Base-by-base conservation (phyloP, 2,113 vertebrate species). In the Epinephelus lanceolatus region DNA sequence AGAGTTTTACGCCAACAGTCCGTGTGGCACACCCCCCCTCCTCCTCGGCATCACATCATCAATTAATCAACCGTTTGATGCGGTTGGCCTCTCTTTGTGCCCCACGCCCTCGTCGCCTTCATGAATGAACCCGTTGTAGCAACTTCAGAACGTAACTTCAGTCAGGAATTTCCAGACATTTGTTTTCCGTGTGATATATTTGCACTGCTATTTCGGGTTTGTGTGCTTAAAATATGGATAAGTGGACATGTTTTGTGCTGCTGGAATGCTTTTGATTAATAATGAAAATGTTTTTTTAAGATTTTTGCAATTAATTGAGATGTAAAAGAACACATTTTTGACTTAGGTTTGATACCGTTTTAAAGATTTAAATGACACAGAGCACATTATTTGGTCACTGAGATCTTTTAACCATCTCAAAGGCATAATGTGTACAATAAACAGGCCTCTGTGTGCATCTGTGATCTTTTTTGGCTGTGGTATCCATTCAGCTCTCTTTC, bases 41-140 rank as follows among this genome's bases (percentile, higher is more conserved):
- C 62, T 53, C 73, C 77, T 62, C 3, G 9, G 72, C 74, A 91
- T 87, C 17, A 52, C 83, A 77, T 85, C 42, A 2, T 49, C 80
- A 85, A 86, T 91, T 90, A 91, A 92, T 91, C 89, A 84, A 57
- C 25, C 59, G 83, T 90, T 93, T 94, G 90, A 93, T 92, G 90
- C 89, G 83, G 89, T 63, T 76, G 86, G 51, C 55, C 76, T 84
- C 25, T 19, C 61, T 8, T 87, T 74, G n/a, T 77, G 79, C 79
- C 88, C 90, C 92, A 92, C 90, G 30, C 92, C 93, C 92, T 91
- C 14, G 0, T 15, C 76, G 74, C 47, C 61, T 49, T 80, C 82
- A 84, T 94, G 90, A 94, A 92, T 87, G 84, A 80, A 84, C 68
- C 75, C 37, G 40, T 92, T 94, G 85, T 89, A 56, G 71, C 65